A percentile compares a stretch with the other conserved stretches of the same genome.
phyloP scores from a whole-genome alignment of 2,113 vertebrate species.

The Machaerirhynchus nigripectus region DNA sequence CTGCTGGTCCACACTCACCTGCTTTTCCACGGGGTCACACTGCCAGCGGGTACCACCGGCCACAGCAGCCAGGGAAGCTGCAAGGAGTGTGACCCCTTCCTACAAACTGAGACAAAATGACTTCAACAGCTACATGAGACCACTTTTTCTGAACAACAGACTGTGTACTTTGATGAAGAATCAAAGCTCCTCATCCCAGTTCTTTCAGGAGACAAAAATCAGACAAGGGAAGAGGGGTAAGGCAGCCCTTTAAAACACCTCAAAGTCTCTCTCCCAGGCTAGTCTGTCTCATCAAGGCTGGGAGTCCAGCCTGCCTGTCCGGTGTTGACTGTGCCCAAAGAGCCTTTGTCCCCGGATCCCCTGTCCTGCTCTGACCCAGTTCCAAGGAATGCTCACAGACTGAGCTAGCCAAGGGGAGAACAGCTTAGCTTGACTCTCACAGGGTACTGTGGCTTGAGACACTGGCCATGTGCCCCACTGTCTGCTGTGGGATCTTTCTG shows the following conservation, averaged over 20 bases:
- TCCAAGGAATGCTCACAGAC: not conserved
- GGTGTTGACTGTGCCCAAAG: fast-evolving
- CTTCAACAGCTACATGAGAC: not conserved
- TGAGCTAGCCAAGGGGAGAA: not conserved
- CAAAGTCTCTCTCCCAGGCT: not conserved
- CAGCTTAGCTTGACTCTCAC: not conserved
- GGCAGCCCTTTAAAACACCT: not conserved
- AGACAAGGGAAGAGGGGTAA: not conserved
- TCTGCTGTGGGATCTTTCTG: not conserved
- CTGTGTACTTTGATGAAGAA: not conserved
- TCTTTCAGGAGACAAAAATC: not conserved
- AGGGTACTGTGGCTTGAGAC: not conserved
- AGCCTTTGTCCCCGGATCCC: not conserved
- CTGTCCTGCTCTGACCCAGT: not conserved
- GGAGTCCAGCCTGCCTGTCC: not conserved
- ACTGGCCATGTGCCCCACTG: not conserved
- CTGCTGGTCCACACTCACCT: not conserved
- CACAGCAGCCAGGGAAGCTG: not conserved
- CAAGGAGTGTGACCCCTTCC: not conserved
- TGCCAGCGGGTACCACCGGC: not conserved
- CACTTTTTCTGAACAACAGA: not conserved
- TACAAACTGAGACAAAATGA: not conserved
- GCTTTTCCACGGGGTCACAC: not conserved
- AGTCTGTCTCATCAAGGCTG: not conserved
- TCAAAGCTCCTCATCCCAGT: not conserved